Evolutionary conservation across 2,113 vertebrate species (phyloP).

Genomic region (Rutilus rutilus): DNA sequence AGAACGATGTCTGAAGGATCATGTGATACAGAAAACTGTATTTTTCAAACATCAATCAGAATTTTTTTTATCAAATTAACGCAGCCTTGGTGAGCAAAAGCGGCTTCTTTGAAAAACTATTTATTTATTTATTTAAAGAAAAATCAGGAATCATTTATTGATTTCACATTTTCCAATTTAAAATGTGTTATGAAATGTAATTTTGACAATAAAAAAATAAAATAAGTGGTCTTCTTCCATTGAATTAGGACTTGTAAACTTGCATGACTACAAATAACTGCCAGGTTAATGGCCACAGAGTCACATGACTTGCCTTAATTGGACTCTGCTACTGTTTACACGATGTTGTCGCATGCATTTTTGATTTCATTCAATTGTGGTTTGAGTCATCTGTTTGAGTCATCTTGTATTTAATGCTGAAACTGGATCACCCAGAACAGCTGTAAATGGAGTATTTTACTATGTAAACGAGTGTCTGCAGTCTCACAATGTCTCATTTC

Average conservation of each 20-base stretch:
- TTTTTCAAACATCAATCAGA: no score
- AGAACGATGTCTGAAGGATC: no score
- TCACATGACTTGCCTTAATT: not conserved
- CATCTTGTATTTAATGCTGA: not conserved
- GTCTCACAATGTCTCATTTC: constrained; percentile 31
- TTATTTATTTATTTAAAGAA: not conserved
- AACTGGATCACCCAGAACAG: not conserved
- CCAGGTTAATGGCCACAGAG: not conserved
- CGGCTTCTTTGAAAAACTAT: not conserved
- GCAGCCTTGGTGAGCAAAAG: not conserved
- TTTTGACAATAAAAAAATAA: no score
- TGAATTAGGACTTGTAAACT: not conserved
- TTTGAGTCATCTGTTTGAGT: not conserved
- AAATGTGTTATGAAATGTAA: not conserved
- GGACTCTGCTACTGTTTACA: not conserved
- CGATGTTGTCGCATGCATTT: not conserved
- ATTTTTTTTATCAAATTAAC: not conserved
- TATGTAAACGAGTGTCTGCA: constrained; percentile 27
- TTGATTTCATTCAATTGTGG: not conserved
- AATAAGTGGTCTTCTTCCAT: not conserved
- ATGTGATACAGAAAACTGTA: no score
- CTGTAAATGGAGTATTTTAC: not conserved
- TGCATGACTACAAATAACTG: not conserved
- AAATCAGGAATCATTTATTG: not conserved
- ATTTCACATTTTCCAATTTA: not conserved